A percentile compares a stretch with the other conserved stretches of the same genome.
phyloP scores from a whole-genome alignment of 1,140 invertebrate species.

The Hypothenemus hampei region DNA sequence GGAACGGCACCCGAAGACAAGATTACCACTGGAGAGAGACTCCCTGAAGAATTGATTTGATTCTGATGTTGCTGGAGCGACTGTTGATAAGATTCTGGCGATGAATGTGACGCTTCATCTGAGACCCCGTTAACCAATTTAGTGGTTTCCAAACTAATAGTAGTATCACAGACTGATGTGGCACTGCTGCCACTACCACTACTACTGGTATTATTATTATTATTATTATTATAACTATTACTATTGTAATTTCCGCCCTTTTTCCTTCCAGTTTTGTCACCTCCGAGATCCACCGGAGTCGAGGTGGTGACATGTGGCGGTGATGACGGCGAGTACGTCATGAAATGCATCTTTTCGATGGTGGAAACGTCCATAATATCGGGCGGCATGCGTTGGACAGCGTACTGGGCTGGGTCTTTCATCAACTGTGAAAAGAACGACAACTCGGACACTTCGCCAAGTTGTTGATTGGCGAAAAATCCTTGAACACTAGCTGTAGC shows the following conservation, averaged over 20 bases:
- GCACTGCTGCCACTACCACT: neutral
- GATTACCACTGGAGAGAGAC: slow-evolving; percentile 56
- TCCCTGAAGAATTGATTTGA: neutral
- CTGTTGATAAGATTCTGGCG: too few relatives aligned
- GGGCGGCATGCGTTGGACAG: slow-evolving; percentile 32
- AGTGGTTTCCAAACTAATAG: slow-evolving; percentile 8
- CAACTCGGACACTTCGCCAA: slow-evolving; percentile 29
- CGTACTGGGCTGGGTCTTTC: slow-evolving; percentile 29
- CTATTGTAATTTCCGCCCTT: slow-evolving; percentile 1
- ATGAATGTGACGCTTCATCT: neutral
- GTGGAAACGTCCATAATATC: slow-evolving; percentile 41
- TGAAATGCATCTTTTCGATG: slow-evolving; percentile 42
- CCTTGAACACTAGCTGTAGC: neutral
- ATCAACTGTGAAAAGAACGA: slow-evolving; percentile 33
- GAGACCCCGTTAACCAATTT: slow-evolving; percentile 16
- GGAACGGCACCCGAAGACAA: slow-evolving; percentile 48
- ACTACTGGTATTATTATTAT: neutral
- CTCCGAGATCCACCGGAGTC: neutral
- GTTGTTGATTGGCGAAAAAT: slow-evolving; percentile 28
- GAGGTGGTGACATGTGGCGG: neutral
- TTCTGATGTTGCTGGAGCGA: neutral
- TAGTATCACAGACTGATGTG: slow-evolving; percentile 24
- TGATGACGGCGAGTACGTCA: slow-evolving; percentile 24
- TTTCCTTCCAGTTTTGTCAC: slow-evolving; percentile 1
- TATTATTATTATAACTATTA: neutral